Conservation (phyloP, 1,140 invertebrate species). For the Leptopilina clavipes region DNA sequence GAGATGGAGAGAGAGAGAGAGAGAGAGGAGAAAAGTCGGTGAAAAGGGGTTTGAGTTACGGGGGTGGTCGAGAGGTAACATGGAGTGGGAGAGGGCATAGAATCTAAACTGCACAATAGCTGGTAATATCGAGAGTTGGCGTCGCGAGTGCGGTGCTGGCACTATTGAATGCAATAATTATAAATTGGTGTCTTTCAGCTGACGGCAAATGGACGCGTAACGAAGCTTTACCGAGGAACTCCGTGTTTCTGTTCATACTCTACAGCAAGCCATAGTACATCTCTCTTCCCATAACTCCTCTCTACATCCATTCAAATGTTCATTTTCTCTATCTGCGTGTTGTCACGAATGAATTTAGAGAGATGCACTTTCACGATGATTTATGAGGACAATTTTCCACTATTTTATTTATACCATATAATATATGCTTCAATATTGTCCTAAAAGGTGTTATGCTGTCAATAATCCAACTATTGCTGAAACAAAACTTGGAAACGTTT, state of each 20-base stretch:
- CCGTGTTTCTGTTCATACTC: slow-evolving; percentile 41
- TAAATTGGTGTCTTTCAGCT: slow-evolving; percentile 69
- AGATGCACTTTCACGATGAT: background rate
- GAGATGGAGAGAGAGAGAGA: slow-evolving; percentile 37
- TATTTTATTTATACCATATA: background rate
- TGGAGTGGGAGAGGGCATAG: slow-evolving; percentile 48
- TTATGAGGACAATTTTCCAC: background rate
- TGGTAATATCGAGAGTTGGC: slow-evolving; percentile 64
- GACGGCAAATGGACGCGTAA: slow-evolving; percentile 61
- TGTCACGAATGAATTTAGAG: background rate
- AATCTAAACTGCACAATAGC: slow-evolving; percentile 65
- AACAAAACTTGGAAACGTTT: no score
- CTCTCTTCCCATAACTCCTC: slow-evolving; percentile 3
- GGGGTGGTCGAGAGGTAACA: slow-evolving; percentile 20
- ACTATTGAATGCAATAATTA: slow-evolving; percentile 67
- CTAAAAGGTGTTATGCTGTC: no score
- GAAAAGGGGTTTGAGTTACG: slow-evolving; percentile 42
- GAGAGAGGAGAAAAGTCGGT: slow-evolving; percentile 45
- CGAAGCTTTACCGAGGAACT: slow-evolving; percentile 55
- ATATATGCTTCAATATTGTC: no score
- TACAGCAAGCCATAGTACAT: slow-evolving; percentile 35
- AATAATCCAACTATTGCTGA: no score
- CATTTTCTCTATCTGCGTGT: slow-evolving; percentile 23
- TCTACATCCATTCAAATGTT: slow-evolving; percentile 13
- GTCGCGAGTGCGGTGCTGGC: slow-evolving; percentile 48